Evolutionary conservation across 2,888 invertebrate genomes (phyloP).

Genomic region (Drosophila heteroneura): DNA sequence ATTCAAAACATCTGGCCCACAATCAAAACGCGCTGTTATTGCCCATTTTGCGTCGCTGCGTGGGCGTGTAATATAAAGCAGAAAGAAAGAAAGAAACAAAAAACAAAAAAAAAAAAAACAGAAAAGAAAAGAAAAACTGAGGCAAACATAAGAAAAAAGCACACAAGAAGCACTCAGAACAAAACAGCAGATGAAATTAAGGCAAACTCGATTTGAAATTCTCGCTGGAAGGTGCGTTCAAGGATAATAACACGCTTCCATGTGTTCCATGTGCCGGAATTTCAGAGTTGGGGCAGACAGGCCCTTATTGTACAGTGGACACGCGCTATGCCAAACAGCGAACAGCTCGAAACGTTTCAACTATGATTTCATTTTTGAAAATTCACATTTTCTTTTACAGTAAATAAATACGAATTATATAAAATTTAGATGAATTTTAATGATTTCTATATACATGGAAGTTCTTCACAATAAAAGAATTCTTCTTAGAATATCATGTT

Average conservation of each 20-base stretch:
- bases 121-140: background rate
- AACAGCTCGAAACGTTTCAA: background rate
- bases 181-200: slow-evolving; percentile 34
- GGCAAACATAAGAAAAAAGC: slow-evolving; percentile 3
- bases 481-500: background rate
- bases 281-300: background rate
- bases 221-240: slow-evolving; percentile 32
- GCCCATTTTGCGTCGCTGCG: slow-evolving; percentile 65
- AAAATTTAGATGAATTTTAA: background rate
- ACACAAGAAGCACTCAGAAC: background rate
- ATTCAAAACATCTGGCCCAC: slow-evolving; percentile 71
- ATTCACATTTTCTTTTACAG: background rate
- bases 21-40: slow-evolving; percentile 71
- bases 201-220: slow-evolving; percentile 60
- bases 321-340: background rate
- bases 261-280: background rate
- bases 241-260: slow-evolving; percentile 15
- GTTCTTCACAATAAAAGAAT: too few species aligned
- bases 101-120: slow-evolving; percentile 18
- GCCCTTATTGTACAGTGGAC: background rate
- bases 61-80: slow-evolving; percentile 56
- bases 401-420: background rate
- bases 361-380: background rate
- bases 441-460: background rate
- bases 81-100: slow-evolving; percentile 1